phyloP scores from a whole-genome alignment of 2,888 invertebrate species.

The Hyalella azteca region DNA sequence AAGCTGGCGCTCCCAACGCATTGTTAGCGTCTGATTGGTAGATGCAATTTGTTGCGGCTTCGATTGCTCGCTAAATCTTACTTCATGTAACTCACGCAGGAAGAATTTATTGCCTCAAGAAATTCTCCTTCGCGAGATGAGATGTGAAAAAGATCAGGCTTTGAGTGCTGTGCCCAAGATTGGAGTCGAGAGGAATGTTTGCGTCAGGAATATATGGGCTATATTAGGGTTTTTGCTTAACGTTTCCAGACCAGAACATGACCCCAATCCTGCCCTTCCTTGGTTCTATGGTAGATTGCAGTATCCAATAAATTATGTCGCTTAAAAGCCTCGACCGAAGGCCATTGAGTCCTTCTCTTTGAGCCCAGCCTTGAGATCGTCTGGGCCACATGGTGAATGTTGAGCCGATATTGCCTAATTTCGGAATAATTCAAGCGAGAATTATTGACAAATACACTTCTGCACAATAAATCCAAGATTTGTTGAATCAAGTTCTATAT shows the following conservation, averaged over 20 bases:
- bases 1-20: neutral
- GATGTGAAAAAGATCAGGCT: constrained; percentile 31
- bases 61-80: constrained; percentile 31
- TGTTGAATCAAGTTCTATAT: too few relatives aligned
- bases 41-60: neutral
- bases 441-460: too few relatives aligned
- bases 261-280: constrained; percentile 26
- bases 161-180: constrained; percentile 15
- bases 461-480: too few relatives aligned
- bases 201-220: constrained; percentile 3
- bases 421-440: too few relatives aligned
- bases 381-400: too few relatives aligned
- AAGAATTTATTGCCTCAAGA: constrained; percentile 35
- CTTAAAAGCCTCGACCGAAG: neutral
- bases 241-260: constrained; percentile 26
- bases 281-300: constrained; percentile 22
- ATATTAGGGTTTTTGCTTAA: constrained; percentile 5
- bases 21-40: constrained; percentile 22
- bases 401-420: too few relatives aligned
- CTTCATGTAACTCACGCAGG: constrained; percentile 33
- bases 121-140: constrained; percentile 25
- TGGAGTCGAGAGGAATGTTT: constrained; percentile 16
- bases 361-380: constrained; percentile 1
- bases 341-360: too few relatives aligned
- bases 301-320: constrained; percentile 23